Percentiles rank a stretch among this genome's conserved stretches.
phyloP scores from a whole-genome alignment of 1,140 invertebrate species.

The Magallana angulata region DNA sequence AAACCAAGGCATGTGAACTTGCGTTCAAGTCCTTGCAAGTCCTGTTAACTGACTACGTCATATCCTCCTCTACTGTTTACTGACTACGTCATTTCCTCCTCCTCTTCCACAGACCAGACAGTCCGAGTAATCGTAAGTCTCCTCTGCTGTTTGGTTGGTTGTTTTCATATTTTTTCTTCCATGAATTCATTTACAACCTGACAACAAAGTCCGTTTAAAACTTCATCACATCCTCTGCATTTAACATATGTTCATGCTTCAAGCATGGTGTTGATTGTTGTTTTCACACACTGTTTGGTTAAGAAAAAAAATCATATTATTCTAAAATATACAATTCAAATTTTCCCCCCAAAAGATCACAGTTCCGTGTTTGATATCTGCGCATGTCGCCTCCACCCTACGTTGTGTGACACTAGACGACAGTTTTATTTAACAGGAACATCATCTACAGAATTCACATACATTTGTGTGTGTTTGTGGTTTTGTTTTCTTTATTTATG shows the following conservation, averaged over 20 bases:
- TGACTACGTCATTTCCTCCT: slow-evolving; percentile 1
- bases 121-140: slow-evolving; percentile 26
- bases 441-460: too few species aligned
- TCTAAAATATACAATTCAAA: too few species aligned
- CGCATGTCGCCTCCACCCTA: not conserved
- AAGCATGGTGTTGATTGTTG: slow-evolving; percentile 27
- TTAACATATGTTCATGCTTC: slow-evolving; percentile 15
- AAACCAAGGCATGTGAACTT: too few species aligned
- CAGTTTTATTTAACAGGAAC: too few species aligned
- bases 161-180: not conserved
- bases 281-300: not conserved
- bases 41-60: too few species aligned
- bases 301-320: too few species aligned
- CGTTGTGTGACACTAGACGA: not conserved
- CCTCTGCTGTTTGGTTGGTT: slow-evolving; percentile 22
- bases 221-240: not conserved
- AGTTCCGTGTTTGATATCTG: not conserved
- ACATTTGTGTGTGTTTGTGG: too few species aligned
- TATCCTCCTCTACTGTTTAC: not conserved
- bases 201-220: not conserved
- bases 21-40: too few species aligned
- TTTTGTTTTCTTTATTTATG: too few species aligned
- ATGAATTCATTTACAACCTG: slow-evolving; percentile 18
- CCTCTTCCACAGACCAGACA: slow-evolving; percentile 21
- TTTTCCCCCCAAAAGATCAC: too few species aligned